Evolutionary conservation across 2,888 invertebrate genomes (phyloP), one percentile per base, ranked within the genome.

Genomic region (Drosophila borealis): DNA sequence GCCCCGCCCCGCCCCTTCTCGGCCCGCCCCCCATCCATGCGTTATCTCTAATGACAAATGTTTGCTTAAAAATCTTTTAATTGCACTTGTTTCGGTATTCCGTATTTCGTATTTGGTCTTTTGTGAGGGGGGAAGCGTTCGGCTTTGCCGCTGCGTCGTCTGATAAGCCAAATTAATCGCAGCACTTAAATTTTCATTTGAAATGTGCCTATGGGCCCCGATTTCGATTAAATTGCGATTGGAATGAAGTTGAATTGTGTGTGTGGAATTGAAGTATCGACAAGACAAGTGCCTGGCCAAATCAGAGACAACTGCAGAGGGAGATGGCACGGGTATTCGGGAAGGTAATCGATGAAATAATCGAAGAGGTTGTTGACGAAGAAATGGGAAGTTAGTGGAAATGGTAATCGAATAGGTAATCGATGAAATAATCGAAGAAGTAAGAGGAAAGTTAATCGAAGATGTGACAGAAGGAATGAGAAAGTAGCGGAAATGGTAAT

Each of bases 131-230:
- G 29, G 29, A 29, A 8, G 29, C 36, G 51, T 8, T 29, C 29
- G 41, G 45, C 41, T 60, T 53, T 62, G 76, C 63, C 36, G 55
- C 56, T 42, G 44, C 50, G 14, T 53, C 53, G 45, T 25, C 71
- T 86, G 86, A 87, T 89, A 87, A 87, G 89, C 88, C 88, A 84
- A 89, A 87, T 89, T 87, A 87, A 87, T 87, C 86, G 88, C 78
- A 87, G 81, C 85, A 87, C 86, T 87, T 87, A 87, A 84, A 84
- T 87, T 89, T 87, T 89, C 76, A 89, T 87, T 87, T 85, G 72
- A 68, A 88, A 77, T 80, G 78, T 65, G 66, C 67, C 60, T 68
- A 51, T 59, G 55, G 37, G 48, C 29, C 34, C 29, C 68, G 74
- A 74, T 59, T 68, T 51, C 53, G 59, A 48, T 62, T 50, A 51